Base-by-base conservation (phyloP, 1,140 invertebrate genomes). In the Bicyclus anynana region DNA sequence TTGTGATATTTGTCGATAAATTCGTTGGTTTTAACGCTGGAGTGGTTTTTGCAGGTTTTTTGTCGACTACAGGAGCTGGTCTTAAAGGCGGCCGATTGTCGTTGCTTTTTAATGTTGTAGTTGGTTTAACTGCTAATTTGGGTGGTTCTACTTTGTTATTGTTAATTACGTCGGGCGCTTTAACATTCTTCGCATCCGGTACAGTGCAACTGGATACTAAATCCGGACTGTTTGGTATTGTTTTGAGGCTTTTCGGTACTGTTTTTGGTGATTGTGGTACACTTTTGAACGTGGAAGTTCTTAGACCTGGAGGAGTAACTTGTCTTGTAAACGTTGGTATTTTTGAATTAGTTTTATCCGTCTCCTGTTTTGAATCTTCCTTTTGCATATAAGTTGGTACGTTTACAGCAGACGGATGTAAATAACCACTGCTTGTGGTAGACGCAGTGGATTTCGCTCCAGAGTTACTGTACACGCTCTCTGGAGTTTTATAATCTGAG, bases 381-480 rank as follows among this genome's bases (percentile, higher is more conserved):
- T 60, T 73, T 37, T 76, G 80, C 53, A 80, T 66, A 55, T 73
- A 89, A 6, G 90, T 90, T 1, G 92, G 92, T 20, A 91, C 85
- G 69, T 94, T 94, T 1, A 94, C 84, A 5, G 92, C 91, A 5
- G 93, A 92, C 0, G 94, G 93, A 66, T 92, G 91, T 38, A 95
- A 89, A 74, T 95, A 95, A 0, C 93, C 93, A 44, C 93, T 94
- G 38, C 92, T 93, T 0, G 92, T 93, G 0, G 91, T 94, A 0
- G 93, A 93, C 1, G 90, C 90, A 1, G 90, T 73, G 0, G 90
- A 92, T 70, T 93, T 93, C 0, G 90, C 89, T 17, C 87, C 87
- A 65, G 91, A 90, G 68, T 91, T 90, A 74, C 89, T 90, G 59
- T 93, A 93, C 16, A 93, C 87, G 53, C 90, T 92, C 7, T 91